Percentiles rank a stretch among this genome's conserved stretches.
Evolutionary conservation across 1,140 invertebrate genomes (phyloP).

Genomic region (Pseudomyrmex gracilis): DNA sequence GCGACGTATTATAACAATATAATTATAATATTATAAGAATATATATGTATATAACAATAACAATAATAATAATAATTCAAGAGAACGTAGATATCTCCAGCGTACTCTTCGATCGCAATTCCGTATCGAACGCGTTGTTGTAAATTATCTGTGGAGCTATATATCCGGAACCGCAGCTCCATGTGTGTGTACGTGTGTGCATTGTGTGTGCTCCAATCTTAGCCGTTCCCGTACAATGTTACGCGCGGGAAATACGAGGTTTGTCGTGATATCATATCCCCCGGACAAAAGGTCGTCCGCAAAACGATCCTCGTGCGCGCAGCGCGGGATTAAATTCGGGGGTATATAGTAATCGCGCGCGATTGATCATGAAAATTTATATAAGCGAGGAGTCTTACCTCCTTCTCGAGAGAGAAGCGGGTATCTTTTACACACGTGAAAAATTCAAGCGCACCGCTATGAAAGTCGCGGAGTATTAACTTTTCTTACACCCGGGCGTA

Average conservation of each 20-base stretch:
- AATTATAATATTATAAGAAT: no score
- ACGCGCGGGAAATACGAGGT: not conserved
- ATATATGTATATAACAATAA: no score
- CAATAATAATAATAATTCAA: not conserved
- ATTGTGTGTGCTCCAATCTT: conserved; percentile 30
- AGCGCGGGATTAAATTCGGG: not conserved
- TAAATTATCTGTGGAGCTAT: conserved; percentile 12
- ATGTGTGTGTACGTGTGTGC: no score
- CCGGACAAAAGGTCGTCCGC: not conserved
- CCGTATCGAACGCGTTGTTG: not conserved
- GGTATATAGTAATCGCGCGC: conserved; percentile 10
- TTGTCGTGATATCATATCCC: not conserved
- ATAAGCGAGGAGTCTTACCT: not conserved
- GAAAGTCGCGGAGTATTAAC: conserved; percentile 16
- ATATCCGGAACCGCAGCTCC: not conserved
- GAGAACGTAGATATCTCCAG: not conserved
- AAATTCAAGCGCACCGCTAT: conserved; percentile 27
- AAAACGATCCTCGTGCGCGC: conserved; percentile 8
- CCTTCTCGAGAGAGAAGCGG: not conserved
- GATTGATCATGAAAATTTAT: conserved; percentile 6
- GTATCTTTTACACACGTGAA: not conserved
- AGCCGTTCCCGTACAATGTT: conserved; percentile 3
- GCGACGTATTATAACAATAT: no score
- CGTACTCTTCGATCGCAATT: not conserved
- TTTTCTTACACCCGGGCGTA: not conserved